Base-by-base conservation (phyloP, 2,113 vertebrate genomes). In the Gymnobelideus leadbeateri region DNA sequence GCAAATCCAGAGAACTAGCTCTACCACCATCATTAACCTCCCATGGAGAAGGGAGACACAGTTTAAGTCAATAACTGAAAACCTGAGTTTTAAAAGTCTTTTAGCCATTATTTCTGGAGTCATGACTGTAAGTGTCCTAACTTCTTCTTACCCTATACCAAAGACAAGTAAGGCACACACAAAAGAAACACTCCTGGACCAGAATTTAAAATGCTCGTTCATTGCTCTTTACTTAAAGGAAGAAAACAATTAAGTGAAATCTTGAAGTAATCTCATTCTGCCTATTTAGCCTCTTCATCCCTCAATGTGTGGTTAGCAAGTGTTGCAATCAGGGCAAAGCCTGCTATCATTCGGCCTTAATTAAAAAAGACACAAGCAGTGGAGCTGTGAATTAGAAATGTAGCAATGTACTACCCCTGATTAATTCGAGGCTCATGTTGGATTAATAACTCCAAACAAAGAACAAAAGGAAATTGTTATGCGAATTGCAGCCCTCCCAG, bases 351-450 rank as follows among this genome's bases (percentile, higher is more conserved):
- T 99, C 98, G 98, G 98, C 99, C 99, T 99, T 99, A 99, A 99
- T 99, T 99, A 99, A 99, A 99, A 99, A 99, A 98, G 99, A 99
- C 99, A 97, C 99, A 99, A 99, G 99, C 99, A 98, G 99, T 97
- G 51, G 98, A 99, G 99, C 98, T 98, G 98, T 99, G 99, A 99
- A 99, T 99, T 99, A 99, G 99, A 99, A 99, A 99, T 98, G 99
- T 99, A 99, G 99, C 99, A 98, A 98, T 97, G 97, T 98, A 98
- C 98, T 98, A 98, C 98, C 98, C 98, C 99, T 99, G 99, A 99
- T 99, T 99, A 99, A 99, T 99, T 99, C 98, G 98, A 99, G 98
- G 98, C 99, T 99, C 99, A 99, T 99, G 99, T 99, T 99, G 99
- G 99, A 99, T 99, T 99, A 99, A 99, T 99, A 99, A 99, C 98